Conservation (phyloP, 2,888 invertebrate species). For the Synergus gifuensis region DNA sequence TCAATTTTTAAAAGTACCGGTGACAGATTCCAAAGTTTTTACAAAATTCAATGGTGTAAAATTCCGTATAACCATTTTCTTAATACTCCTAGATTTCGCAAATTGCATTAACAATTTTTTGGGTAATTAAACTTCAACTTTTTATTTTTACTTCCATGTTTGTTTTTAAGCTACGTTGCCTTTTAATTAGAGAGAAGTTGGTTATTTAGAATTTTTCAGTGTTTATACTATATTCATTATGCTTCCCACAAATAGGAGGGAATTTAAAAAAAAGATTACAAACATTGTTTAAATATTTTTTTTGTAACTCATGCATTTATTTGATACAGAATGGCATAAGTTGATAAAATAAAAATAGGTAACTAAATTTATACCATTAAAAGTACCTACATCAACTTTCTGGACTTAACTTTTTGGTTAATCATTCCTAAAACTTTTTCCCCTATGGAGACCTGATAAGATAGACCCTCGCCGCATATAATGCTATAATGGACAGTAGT, state of each 20-base stretch:
- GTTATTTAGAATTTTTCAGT: background rate
- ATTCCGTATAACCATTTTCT: background rate
- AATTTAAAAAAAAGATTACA: background rate
- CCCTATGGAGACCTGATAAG: slow-evolving; percentile 62
- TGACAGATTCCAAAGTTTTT: background rate
- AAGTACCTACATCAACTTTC: slow-evolving; percentile 56
- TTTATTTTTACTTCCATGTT: background rate
- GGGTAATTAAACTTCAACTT: background rate
- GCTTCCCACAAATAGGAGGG: background rate
- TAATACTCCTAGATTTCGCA: background rate
- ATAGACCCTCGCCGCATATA: slow-evolving; percentile 62
- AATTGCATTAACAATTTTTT: background rate
- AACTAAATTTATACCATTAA: slow-evolving; percentile 33
- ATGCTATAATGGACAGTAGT: slow-evolving; percentile 71
- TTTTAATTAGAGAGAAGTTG: slow-evolving; percentile 9
- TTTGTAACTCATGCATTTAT: background rate
- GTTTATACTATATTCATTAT: background rate
- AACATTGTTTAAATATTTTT: background rate
- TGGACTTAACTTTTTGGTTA: slow-evolving; percentile 65
- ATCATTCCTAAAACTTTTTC: slow-evolving; percentile 72
- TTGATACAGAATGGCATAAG: too few species aligned
- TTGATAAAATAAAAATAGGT: background rate
- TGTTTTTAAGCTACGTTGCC: background rate
- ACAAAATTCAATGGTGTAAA: background rate
- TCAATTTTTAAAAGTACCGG: background rate